These are phyloP conservation scores for Zaprionus camerounensis DNA, from an alignment of 1,140 invertebrate genomes.

Conservation along the genomic window DNA sequence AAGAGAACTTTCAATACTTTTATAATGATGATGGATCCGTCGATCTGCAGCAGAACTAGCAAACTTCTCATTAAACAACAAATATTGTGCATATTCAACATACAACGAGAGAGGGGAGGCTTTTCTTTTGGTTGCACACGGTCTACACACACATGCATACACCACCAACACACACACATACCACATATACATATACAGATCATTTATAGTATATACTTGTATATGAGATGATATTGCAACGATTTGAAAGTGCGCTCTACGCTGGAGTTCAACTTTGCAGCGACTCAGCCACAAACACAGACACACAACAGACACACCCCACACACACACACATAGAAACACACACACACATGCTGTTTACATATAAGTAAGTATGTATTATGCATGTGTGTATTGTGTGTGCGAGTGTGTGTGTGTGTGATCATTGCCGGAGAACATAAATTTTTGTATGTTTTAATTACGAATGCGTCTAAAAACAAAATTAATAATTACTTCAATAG, in stretches of 20 bases:
- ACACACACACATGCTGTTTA: constrained; percentile 19
- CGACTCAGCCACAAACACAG: constrained; percentile 6
- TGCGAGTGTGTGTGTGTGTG: background rate
- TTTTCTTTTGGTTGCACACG: constrained; percentile 23
- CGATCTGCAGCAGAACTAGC: background rate
- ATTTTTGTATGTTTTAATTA: constrained; percentile 51
- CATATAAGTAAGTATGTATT: constrained; percentile 22
- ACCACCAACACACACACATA: constrained; percentile 7
- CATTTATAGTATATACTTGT: background rate
- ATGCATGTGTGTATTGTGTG: background rate
- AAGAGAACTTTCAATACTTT: background rate
- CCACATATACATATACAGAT: background rate
- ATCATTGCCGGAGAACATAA: constrained; percentile 44
- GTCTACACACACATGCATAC: background rate
- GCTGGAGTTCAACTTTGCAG: constrained; percentile 66
- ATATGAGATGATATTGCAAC: background rate
- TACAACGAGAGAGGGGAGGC: constrained; percentile 5
- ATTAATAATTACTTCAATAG: constrained; percentile 42
- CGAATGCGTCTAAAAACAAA: constrained; percentile 15
- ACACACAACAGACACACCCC: background rate
- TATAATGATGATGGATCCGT: background rate
- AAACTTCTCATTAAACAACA: background rate
- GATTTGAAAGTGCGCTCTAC: constrained; percentile 37
- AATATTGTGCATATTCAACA: background rate
- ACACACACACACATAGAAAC: constrained; percentile 1